A percentile compares a stretch with the other conserved stretches of the same genome.
Evolutionary conservation across 2,113 vertebrate genomes (phyloP).

Genomic region (Miniopterus natalensis): DNA sequence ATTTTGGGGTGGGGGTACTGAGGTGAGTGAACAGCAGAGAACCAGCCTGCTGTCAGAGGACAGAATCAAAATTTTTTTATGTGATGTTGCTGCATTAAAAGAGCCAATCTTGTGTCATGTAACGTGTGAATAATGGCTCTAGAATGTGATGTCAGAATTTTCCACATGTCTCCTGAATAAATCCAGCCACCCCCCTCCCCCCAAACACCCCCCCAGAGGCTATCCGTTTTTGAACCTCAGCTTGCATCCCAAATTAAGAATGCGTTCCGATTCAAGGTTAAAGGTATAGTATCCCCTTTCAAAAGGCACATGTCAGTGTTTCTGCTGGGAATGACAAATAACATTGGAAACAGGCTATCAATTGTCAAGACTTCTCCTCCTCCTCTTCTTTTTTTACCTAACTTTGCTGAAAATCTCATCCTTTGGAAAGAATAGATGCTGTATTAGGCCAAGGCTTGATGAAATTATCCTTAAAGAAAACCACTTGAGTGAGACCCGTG

Average conservation of each 20-base stretch:
- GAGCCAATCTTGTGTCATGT: slow-evolving; percentile 89
- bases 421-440: slow-evolving; percentile 20
- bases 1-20: slow-evolving; percentile 53
- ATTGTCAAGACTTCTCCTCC: slow-evolving; percentile 72
- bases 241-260: slow-evolving; percentile 88
- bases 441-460: neutral
- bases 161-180: slow-evolving; percentile 89
- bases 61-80: slow-evolving; percentile 86
- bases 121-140: slow-evolving; percentile 88
- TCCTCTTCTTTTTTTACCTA: neutral
- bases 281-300: slow-evolving; percentile 90
- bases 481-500: neutral
- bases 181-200: slow-evolving; percentile 84
- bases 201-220: slow-evolving; percentile 81
- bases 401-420: slow-evolving; percentile 57
- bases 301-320: slow-evolving; percentile 87
- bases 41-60: slow-evolving; percentile 85
- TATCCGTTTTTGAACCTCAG: slow-evolving; percentile 83
- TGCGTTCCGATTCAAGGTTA: slow-evolving; percentile 87
- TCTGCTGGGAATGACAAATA: slow-evolving; percentile 88
- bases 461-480: slow-evolving; percentile 40
- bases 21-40: slow-evolving; percentile 57
- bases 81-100: slow-evolving; percentile 88
- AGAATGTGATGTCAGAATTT: slow-evolving; percentile 89
- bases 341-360: slow-evolving; percentile 83